Evolutionary conservation across 35 echinoderm and acorn worm species (phyloP).

Genomic region (Ophiothrix spiculata): DNA sequence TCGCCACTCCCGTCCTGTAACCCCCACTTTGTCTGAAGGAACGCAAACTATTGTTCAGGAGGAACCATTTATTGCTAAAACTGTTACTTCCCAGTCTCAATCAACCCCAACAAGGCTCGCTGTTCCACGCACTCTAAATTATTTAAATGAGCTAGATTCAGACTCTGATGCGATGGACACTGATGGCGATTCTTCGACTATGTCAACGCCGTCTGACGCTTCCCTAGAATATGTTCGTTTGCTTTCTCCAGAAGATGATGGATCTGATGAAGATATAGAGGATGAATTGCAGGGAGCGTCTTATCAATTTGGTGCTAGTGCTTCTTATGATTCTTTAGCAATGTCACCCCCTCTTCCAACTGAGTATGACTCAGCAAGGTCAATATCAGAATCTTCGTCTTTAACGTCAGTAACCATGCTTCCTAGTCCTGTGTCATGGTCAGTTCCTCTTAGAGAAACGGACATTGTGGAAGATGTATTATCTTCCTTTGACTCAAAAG

Average conservation of each 20-base stretch:
- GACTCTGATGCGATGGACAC: neutral
- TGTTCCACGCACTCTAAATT: neutral
- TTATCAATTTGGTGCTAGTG: neutral
- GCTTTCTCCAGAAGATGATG: neutral
- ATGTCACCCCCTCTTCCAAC: neutral
- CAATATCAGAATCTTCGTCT: slow-evolving; percentile 2
- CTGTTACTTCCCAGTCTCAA: neutral
- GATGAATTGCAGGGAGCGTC: neutral
- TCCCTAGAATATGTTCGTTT: neutral
- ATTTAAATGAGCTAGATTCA: neutral
- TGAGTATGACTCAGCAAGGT: neutral
- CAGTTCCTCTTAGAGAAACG: neutral
- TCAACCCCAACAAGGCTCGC: neutral
- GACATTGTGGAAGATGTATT: neutral
- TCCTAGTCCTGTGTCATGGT: neutral
- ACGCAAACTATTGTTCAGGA: neutral
- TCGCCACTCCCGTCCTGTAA: neutral
- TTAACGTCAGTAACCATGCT: neutral
- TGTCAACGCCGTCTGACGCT: neutral
- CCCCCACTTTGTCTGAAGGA: neutral
- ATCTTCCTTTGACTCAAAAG: neutral
- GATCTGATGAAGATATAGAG: neutral
- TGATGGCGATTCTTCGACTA: neutral
- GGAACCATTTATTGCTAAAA: neutral
- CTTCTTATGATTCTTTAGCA: neutral